Evolutionary conservation across 2,113 vertebrate genomes (phyloP), one percentile per base, ranked within the genome.

Genomic region (Bufo bufo): DNA sequence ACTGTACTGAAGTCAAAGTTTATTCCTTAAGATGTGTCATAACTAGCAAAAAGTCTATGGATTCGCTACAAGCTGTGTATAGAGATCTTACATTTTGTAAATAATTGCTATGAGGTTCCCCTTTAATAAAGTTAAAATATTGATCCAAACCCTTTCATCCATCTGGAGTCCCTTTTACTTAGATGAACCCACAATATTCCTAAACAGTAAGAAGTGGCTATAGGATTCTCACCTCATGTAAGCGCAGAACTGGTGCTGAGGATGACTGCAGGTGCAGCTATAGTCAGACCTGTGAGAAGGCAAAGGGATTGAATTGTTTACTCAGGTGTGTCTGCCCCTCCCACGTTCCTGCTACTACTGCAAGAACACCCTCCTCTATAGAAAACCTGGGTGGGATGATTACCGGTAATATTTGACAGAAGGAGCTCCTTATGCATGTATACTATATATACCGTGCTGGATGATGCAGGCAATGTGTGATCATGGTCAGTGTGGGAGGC

Each of bases 301-400:
- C 52, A 58, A 47, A 54, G 49, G 23, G 14, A 20, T 12, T 81
- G 65, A 63, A 9, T 65, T 77, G 12, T 74, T 2, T 63, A n/a
- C 87, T 54, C 81, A 88, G 80, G 87, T 88, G 87, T 88, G 71
- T 61, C 47, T 65, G 71, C 71, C 87, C 69, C 87, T 61, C 87
- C 87, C 81, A 74, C 52, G 77, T 83, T 65, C 71, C 33, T 88
- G 47, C 1, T 47, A 52, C 43, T 50, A 63, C 7, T 75, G 14
- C 72, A 81, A 63, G 58, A 69, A 82, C 63, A 63, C 9, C 78
- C 69, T 83, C 80, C 79, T 66, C 75, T 82, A 71, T 52, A 82
- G 86, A 63, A 82, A 43, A 82, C 54, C 66, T 74, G 54, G 33
- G 19, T 65, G 47, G 20, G 52, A 50, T 45, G 66, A 88, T 77